These are phyloP conservation scores for Drosophila pegasa DNA, from an alignment of 2,888 invertebrate genomes.

Conservation along the genomic window DNA sequence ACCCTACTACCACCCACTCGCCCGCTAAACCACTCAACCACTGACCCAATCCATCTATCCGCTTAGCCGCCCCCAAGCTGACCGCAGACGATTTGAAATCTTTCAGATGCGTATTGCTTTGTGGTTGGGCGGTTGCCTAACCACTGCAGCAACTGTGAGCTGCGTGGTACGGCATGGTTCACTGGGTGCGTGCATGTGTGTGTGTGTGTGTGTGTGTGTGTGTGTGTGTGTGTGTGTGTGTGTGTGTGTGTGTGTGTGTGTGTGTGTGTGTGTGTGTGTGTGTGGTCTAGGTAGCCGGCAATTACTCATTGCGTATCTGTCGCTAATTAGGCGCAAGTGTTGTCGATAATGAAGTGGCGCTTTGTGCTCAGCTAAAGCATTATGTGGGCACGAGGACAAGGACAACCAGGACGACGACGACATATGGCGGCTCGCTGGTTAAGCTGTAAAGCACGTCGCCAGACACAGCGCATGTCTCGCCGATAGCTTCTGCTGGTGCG, in stretches of 20 bases:
- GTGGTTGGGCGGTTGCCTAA: conserved; percentile 30
- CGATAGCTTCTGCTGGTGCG: conserved; percentile 33
- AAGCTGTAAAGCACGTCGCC: conserved; percentile 73
- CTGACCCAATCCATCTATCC: neutral
- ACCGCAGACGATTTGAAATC: conserved; percentile 16
- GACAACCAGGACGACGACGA: conserved; percentile 16
- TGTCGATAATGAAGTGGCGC: conserved; percentile 70
- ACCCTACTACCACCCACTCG: neutral
- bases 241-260: no score
- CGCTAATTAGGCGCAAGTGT: conserved; percentile 70
- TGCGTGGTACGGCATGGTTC: neutral
- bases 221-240: no score
- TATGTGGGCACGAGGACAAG: conserved; percentile 23
- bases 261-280: no score
- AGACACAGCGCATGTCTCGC: conserved; percentile 36
- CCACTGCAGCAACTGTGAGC: conserved; percentile 4
- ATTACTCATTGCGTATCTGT: conserved; percentile 70
- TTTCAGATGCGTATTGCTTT: conserved; percentile 42
- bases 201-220: neutral
- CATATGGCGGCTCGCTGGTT: conserved; percentile 54
- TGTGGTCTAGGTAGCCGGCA: conserved; percentile 46
- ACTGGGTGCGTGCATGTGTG: neutral
- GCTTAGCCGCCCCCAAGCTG: conserved; percentile 1
- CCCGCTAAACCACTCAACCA: neutral
- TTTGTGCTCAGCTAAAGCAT: conserved; percentile 38